A percentile compares a stretch with the other conserved stretches of the same genome.
Conservation (phyloP, 2,797 vertebrate species). For the Dicrostonyx torquatus region DNA sequence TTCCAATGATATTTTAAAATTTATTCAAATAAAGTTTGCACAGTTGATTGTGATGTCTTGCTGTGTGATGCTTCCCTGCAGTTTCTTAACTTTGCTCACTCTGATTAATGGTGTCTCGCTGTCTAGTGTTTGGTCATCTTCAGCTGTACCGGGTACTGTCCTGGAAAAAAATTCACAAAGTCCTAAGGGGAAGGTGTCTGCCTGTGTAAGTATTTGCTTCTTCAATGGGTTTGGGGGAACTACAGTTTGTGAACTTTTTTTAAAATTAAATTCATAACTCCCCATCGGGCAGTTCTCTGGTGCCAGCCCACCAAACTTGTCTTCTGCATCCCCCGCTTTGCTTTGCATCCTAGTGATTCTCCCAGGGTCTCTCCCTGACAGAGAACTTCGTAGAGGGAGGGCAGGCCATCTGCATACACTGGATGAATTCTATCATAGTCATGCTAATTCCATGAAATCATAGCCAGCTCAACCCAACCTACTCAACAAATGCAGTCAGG, state of each 20-base stretch:
- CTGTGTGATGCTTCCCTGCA: not conserved
- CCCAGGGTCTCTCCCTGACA: not conserved
- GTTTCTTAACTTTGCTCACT: not conserved
- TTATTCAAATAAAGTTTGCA: slow-evolving; percentile 39
- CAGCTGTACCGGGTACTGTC: not conserved
- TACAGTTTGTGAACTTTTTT: not conserved
- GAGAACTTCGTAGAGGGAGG: not conserved
- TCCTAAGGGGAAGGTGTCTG: not conserved
- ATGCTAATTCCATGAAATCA: not conserved
- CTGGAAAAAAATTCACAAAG: not conserved
- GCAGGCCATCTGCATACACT: not conserved
- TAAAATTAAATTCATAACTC: not conserved
- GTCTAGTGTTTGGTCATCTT: not conserved
- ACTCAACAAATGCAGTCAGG: not conserved
- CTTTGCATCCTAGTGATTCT: not conserved
- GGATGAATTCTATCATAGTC: not conserved
- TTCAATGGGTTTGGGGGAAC: not conserved
- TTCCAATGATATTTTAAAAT: slow-evolving; percentile 15
- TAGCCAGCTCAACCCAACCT: not conserved
- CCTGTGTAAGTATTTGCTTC: not conserved
- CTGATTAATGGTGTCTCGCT: not conserved
- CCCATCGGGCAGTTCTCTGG: not conserved
- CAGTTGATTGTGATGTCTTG: not conserved
- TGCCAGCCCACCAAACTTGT: not conserved
- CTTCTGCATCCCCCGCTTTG: not conserved